A percentile compares a stretch with the other conserved stretches of the same genome.
Conservation (phyloP, 1,140 invertebrate species). For the Sipha flava region DNA sequence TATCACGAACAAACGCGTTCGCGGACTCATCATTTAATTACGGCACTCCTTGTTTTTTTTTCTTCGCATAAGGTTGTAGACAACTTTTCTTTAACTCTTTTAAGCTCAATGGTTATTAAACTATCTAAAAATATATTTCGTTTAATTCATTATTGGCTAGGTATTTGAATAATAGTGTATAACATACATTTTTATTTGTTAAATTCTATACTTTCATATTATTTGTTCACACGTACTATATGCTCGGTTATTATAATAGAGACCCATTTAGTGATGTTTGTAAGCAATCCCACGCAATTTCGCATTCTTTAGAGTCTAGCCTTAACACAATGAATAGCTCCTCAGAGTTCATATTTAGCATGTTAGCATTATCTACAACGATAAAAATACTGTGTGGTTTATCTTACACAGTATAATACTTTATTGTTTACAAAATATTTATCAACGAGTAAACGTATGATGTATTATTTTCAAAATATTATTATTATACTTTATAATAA, state of each 20-base stretch:
- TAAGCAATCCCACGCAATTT: not conserved
- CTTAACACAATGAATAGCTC: not conserved
- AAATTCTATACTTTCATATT: not conserved
- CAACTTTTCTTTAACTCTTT: not conserved
- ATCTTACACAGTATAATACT: not conserved
- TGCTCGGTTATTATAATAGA: not conserved
- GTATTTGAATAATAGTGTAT: not conserved
- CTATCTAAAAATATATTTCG: too few species aligned
- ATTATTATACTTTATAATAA: too few species aligned
- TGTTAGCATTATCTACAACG: not conserved
- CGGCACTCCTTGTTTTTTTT: not conserved
- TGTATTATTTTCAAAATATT: too few species aligned
- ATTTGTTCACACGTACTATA: not conserved
- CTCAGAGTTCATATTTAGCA: not conserved
- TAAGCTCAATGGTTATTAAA: too few species aligned
- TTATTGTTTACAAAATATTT: not conserved
- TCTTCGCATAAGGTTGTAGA: not conserved
- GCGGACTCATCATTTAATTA: slow-evolving; percentile 12
- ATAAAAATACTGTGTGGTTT: not conserved
- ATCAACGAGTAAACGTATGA: not conserved
- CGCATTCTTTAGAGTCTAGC: not conserved
- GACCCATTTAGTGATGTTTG: not conserved
- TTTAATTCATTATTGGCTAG: not conserved
- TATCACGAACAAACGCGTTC: not conserved
- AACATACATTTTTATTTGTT: not conserved